A percentile compares a stretch with the other conserved stretches of the same genome.
These are phyloP conservation scores for Sebastolobus altivelis DNA, from an alignment of 2,797 vertebrate genomes.

Conservation along the genomic window DNA sequence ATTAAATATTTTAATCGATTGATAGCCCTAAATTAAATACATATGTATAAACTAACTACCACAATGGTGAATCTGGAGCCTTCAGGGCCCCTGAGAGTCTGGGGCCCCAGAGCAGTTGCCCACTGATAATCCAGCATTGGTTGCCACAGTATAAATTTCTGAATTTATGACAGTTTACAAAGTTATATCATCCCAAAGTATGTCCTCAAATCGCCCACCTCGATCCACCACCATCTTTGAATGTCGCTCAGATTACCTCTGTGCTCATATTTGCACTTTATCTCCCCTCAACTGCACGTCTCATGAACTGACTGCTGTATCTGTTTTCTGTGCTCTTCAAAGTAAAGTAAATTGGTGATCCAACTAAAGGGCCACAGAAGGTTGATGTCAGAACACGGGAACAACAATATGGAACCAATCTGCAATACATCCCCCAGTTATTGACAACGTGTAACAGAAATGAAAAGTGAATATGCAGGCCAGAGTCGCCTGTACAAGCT, in stretches of 20 bases:
- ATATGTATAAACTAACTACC: too few species aligned
- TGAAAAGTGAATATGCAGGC: slow-evolving; percentile 13
- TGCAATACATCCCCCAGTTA: slow-evolving; percentile 21
- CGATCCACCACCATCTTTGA: not conserved
- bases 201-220: not conserved
- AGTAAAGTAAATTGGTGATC: slow-evolving; percentile 22
- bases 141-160: not conserved
- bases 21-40: too few species aligned
- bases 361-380: slow-evolving; percentile 2
- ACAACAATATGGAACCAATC: slow-evolving; percentile 28
- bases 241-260: not conserved
- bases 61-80: too few species aligned
- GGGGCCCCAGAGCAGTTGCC: too few species aligned
- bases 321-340: slow-evolving; percentile 26
- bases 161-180: not conserved
- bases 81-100: too few species aligned
- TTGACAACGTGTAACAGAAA: slow-evolving; percentile 40
- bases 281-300: not conserved
- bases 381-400: slow-evolving; percentile 31
- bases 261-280: not conserved
- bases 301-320: slow-evolving; percentile 16
- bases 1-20: too few species aligned
- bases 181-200: not conserved
- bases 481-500: slow-evolving; percentile 43
- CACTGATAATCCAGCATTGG: not conserved